Conservation (phyloP, 2,888 invertebrate genomes). For the Sesia bembeciformis region DNA sequence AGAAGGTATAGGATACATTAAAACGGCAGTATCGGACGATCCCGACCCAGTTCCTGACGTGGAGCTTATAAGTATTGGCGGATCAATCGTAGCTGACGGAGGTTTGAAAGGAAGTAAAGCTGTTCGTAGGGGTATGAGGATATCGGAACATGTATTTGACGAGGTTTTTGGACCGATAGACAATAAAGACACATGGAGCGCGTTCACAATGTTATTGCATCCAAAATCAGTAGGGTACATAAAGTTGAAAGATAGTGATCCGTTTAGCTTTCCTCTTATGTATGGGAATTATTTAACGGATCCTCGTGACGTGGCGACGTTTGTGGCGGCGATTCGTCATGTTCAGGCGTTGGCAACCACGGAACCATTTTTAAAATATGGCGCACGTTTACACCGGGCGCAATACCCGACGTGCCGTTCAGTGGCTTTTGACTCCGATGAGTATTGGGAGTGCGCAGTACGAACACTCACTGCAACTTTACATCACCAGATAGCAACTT, state of each 20-base stretch:
- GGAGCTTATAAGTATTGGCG: conserved; percentile 79
- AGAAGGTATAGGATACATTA: conserved; percentile 78
- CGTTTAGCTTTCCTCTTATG: conserved; percentile 77
- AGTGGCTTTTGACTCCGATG: conserved; percentile 64
- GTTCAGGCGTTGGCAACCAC: conserved; percentile 60
- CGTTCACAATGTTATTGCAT: conserved; percentile 77
- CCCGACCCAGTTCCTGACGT: conserved; percentile 77
- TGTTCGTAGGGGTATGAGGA: conserved; percentile 51
- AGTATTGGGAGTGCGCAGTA: conserved; percentile 79
- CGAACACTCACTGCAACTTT: conserved; percentile 76
- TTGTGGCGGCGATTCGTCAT: conserved; percentile 75
- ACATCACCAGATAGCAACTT: conserved; percentile 78
- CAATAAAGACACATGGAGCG: conserved; percentile 64
- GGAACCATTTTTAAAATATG: conserved; percentile 63
- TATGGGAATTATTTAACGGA: conserved; percentile 80
- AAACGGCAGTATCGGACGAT: conserved; percentile 69
- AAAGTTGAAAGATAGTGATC: conserved; percentile 77
- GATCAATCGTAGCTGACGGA: conserved; percentile 46
- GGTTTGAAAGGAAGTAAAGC: conserved; percentile 47
- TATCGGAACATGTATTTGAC: conserved; percentile 54
- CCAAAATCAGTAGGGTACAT: conserved; percentile 81
- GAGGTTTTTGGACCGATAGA: conserved; percentile 54
- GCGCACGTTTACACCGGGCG: conserved; percentile 66
- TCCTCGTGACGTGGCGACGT: conserved; percentile 76
- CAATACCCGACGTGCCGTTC: conserved; percentile 75